Conservation (phyloP, 2,113 vertebrate genomes). For the Tachysurus vachellii region DNA sequence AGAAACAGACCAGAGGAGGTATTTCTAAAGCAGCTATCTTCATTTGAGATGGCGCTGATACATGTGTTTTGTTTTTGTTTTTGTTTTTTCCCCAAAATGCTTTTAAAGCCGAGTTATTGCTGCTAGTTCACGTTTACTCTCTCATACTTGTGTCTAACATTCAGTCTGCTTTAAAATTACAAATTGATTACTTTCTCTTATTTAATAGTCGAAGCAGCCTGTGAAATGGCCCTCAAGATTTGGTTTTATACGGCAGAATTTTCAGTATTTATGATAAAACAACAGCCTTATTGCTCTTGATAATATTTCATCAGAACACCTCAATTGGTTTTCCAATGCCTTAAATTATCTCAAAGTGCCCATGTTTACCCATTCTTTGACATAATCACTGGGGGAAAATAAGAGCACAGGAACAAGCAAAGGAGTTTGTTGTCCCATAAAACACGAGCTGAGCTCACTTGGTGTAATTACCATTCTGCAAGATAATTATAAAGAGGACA, state of each 20-base stretch:
- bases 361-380: constrained; percentile 29
- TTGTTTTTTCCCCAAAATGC: neutral
- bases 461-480: constrained; percentile 55
- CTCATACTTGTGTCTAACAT: neutral
- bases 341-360: constrained; percentile 29
- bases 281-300: constrained; percentile 22
- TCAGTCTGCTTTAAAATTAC: neutral
- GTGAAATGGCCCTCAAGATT: constrained; percentile 27
- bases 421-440: constrained; percentile 51
- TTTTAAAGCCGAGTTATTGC: constrained; percentile 2
- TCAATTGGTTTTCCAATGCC: constrained; percentile 31
- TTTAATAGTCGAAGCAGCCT: constrained; percentile 7
- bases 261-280: constrained; percentile 33
- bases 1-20: constrained; percentile 36
- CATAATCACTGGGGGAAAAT: constrained; percentile 25
- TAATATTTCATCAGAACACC: constrained; percentile 40
- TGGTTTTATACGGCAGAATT: constrained; percentile 17
- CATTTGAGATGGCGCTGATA: constrained; percentile 29
- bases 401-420: constrained; percentile 39
- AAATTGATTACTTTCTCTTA: neutral
- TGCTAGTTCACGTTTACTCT: constrained; percentile 19
- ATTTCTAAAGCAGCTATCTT: constrained; percentile 38
- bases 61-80: constrained; percentile 1
- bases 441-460: constrained; percentile 47
- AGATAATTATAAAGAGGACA: constrained; percentile 56